Conservation (phyloP, 2,888 invertebrate species). For the Stenoptilia bipunctidactyla region DNA sequence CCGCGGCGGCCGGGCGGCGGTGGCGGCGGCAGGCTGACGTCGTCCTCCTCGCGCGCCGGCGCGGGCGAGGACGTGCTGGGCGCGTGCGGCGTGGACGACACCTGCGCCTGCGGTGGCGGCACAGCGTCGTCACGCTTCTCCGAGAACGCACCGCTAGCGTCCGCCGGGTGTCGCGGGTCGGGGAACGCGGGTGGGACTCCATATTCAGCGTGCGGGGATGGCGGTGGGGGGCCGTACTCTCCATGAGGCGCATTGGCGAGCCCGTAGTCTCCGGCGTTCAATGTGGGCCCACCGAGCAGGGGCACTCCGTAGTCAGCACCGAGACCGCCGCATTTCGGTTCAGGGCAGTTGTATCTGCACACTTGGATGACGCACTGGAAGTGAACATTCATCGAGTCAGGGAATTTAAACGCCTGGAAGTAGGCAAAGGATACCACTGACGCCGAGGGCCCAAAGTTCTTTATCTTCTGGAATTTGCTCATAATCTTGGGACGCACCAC, state of each 20-base stretch:
- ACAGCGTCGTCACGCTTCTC: conserved; percentile 86
- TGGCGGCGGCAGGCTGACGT: conserved; percentile 86
- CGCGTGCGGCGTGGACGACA: conserved; percentile 78
- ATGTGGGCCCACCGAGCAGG: conserved; percentile 72
- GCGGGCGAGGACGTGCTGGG: conserved; percentile 68
- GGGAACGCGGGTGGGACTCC: conserved; percentile 86
- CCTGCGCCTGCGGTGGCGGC: conserved; percentile 86
- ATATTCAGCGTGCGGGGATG: conserved; percentile 75
- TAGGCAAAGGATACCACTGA: conserved; percentile 95
- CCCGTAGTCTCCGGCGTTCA: conserved; percentile 75
- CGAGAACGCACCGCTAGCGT: conserved; percentile 85
- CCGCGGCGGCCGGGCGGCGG: conserved; percentile 85
- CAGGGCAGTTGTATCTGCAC: conserved; percentile 92
- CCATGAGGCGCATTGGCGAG: conserved; percentile 64
- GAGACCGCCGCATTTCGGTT: conserved; percentile 84
- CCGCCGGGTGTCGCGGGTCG: conserved; percentile 89
- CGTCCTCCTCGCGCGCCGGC: conserved; percentile 67
- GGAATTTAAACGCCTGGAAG: conserved; percentile 97
- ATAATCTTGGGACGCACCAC: conserved; percentile 95
- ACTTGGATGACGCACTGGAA: conserved; percentile 97
- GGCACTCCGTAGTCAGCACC: conserved; percentile 79
- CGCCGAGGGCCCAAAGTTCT: conserved; percentile 94
- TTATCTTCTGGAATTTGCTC: conserved; percentile 96
- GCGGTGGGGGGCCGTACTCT: conserved; percentile 80
- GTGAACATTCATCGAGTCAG: conserved; percentile 96